Conservation (phyloP, 2,888 invertebrate genomes). For the Elysia crispata region DNA sequence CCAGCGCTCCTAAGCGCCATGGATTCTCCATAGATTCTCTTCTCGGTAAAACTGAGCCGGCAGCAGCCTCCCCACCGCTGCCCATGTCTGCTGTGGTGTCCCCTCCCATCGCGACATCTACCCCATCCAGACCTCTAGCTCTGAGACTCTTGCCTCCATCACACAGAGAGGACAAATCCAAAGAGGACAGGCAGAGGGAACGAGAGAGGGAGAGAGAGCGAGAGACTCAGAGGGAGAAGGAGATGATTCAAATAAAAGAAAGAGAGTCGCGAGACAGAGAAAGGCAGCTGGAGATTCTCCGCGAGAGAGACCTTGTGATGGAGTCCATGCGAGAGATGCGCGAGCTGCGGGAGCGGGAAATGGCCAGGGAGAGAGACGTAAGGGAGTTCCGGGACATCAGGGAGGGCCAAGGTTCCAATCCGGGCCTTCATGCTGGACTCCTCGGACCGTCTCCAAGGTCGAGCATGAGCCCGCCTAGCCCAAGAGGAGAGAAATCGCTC, state of each 20-base stretch:
- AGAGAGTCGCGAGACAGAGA: constrained; percentile 29
- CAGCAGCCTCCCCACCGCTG: constrained; percentile 29
- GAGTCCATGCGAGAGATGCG: constrained; percentile 38
- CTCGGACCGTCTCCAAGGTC: constrained; percentile 35
- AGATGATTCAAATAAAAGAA: background rate
- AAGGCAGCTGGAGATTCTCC: constrained; percentile 33
- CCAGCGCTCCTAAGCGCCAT: constrained; percentile 49
- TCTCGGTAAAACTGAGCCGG: constrained; percentile 49
- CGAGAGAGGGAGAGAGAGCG: constrained; percentile 5
- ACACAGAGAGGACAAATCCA: constrained; percentile 16
- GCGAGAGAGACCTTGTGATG: constrained; percentile 37
- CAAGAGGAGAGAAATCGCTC: constrained; percentile 49
- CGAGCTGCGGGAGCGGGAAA: constrained; percentile 41
- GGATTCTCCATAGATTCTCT: constrained; percentile 56
- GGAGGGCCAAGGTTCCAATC: constrained; percentile 40
- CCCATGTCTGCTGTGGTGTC: background rate
- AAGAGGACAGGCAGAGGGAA: constrained; percentile 32
- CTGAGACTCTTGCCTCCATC: constrained; percentile 2
- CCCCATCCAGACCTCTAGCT: background rate
- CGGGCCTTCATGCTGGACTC: background rate
- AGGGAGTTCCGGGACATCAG: constrained; percentile 41
- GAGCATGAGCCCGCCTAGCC: constrained; percentile 29
- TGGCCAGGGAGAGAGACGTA: constrained; percentile 5
- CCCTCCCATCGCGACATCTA: constrained; percentile 1
- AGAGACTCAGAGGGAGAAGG: constrained; percentile 32